phyloP scores from a whole-genome alignment of 1,140 invertebrate genomes.

The Thaumetopoea pityocampa region DNA sequence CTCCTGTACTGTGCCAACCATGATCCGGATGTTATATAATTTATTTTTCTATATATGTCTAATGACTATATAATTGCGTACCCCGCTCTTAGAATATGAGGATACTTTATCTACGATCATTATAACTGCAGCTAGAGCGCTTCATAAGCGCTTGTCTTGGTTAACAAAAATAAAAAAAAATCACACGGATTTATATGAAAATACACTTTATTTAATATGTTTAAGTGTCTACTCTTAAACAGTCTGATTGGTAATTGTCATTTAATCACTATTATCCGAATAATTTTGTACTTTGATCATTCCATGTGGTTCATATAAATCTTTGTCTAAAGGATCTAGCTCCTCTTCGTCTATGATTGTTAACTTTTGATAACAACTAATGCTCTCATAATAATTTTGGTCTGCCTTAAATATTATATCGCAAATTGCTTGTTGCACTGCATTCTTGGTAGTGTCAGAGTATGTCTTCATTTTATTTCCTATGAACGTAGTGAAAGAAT shows the following conservation, averaged over 20 bases:
- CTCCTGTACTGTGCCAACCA: too few species aligned
- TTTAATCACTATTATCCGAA: conserved; percentile 7
- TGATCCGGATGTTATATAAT: too few species aligned
- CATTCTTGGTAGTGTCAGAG: conserved; percentile 22
- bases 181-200: neutral
- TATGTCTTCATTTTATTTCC: conserved; percentile 30
- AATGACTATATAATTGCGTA: too few species aligned
- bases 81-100: too few species aligned
- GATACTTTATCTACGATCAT: too few species aligned
- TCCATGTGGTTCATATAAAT: conserved; percentile 1
- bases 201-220: conserved; percentile 6
- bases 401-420: conserved; percentile 30
- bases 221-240: too few species aligned
- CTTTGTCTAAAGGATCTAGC: conserved; percentile 1
- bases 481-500: conserved; percentile 26
- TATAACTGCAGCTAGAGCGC: too few species aligned
- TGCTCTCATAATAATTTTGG: conserved; percentile 22
- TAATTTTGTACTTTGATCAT: conserved; percentile 5
- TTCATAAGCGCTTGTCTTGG: too few species aligned
- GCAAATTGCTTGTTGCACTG: conserved; percentile 28
- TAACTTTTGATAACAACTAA: conserved; percentile 6
- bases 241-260: neutral
- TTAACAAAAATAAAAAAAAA: too few species aligned
- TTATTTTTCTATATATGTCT: too few species aligned
- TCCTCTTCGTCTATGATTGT: conserved; percentile 8